phyloP scores from a whole-genome alignment of 2,113 vertebrate species.

The Leptodactylus fuscus region DNA sequence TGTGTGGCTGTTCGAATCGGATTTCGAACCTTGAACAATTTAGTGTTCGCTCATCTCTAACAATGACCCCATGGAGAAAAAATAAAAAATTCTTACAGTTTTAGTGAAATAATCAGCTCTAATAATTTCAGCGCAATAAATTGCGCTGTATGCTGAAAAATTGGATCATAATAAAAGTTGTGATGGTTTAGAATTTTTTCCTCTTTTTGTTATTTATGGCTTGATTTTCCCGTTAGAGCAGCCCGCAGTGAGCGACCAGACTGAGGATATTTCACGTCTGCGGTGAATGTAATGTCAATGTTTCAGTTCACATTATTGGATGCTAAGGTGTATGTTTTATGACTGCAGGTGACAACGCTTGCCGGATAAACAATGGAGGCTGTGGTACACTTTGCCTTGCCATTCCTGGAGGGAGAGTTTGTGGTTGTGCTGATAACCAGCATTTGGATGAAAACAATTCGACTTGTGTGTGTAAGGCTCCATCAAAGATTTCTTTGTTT shows the following conservation, averaged over 20 bases:
- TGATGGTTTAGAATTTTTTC: too few species aligned
- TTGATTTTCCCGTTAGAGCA: neutral
- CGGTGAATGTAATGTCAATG: constrained; percentile 27
- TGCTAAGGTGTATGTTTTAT: constrained; percentile 50
- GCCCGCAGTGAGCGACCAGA: constrained; percentile 21
- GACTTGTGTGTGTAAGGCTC: constrained; percentile 87
- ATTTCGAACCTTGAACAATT: too few species aligned
- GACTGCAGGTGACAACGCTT: constrained; percentile 90
- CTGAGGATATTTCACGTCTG: constrained; percentile 10
- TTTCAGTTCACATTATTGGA: neutral
- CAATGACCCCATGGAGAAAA: too few species aligned
- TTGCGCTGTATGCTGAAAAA: too few species aligned
- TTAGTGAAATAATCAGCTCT: too few species aligned
- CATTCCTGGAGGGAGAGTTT: constrained; percentile 92
- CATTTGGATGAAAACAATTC: constrained; percentile 91
- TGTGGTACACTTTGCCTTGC: constrained; percentile 93
- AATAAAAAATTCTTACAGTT: too few species aligned
- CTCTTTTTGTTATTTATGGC: neutral
- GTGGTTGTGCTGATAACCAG: constrained; percentile 97
- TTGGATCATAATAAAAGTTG: too few species aligned
- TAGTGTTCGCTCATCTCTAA: too few species aligned
- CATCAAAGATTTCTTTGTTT: constrained; percentile 33
- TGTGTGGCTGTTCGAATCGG: too few species aligned
- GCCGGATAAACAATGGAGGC: constrained; percentile 94
- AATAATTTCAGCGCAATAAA: too few species aligned